Percentiles rank a stretch among this genome's conserved stretches.
phyloP scores from a whole-genome alignment of 2,113 vertebrate species.

The Xyliphius kryptos region DNA sequence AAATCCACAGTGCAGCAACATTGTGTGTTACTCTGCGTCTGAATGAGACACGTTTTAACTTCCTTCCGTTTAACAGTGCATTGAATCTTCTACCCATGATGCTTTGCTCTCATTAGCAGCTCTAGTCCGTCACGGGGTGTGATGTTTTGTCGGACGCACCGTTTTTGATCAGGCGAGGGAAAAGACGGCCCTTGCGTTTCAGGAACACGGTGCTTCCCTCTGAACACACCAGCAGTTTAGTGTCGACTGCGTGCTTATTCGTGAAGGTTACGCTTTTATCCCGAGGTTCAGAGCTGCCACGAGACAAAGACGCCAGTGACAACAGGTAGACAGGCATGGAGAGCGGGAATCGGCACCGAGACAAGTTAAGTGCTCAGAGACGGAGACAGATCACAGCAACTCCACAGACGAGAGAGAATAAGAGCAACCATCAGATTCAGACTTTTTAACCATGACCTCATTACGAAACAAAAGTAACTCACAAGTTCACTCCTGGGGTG shows the following conservation, averaged over 20 bases:
- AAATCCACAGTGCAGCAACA: no score
- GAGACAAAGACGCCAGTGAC: constrained; percentile 19
- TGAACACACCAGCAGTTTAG: constrained; percentile 62
- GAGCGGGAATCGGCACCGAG: constrained; percentile 40
- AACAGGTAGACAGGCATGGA: constrained; percentile 52
- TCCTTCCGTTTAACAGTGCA: no score
- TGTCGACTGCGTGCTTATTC: constrained; percentile 51
- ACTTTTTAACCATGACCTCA: constrained; percentile 12
- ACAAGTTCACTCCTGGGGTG: no score
- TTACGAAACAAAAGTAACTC: no score
- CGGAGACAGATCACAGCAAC: constrained; percentile 18
- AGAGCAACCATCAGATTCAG: background rate
- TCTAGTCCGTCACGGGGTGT: constrained; percentile 55
- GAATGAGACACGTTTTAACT: background rate
- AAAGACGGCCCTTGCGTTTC: constrained; percentile 60
- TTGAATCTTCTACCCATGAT: constrained; percentile 23
- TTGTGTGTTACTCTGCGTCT: background rate
- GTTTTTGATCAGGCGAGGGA: constrained; percentile 57
- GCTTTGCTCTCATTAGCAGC: constrained; percentile 41
- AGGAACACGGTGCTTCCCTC: constrained; percentile 57
- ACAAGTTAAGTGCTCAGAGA: constrained; percentile 31
- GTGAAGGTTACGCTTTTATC: constrained; percentile 61
- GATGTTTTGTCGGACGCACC: constrained; percentile 44
- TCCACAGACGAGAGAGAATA: constrained; percentile 9
- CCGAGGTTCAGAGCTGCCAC: constrained; percentile 49